phyloP scores from a whole-genome alignment of 2,888 invertebrate genomes.

The Dolomedes plantarius region DNA sequence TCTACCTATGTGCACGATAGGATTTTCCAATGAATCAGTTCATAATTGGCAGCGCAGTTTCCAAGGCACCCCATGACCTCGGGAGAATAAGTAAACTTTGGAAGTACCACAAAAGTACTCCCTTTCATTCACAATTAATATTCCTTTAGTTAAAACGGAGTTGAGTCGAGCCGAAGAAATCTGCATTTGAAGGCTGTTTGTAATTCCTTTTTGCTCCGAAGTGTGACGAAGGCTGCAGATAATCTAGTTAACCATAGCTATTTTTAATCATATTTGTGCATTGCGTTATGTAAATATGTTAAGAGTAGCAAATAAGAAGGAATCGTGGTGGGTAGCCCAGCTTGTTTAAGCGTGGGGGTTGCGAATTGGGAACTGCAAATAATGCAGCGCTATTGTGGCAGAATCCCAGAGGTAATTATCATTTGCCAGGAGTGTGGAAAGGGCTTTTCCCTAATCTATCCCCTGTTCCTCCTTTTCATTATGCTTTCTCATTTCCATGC shows the following conservation, averaged over 20 bases:
- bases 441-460: slow-evolving; percentile 69
- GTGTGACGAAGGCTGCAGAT: slow-evolving; percentile 23
- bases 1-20: too few relatives aligned
- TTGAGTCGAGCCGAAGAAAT: not conserved
- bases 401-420: slow-evolving; percentile 69
- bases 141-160: too few relatives aligned
- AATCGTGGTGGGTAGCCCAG: slow-evolving; percentile 21
- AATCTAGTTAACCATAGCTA: slow-evolving; percentile 60
- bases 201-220: not conserved
- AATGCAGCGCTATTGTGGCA: slow-evolving; percentile 62
- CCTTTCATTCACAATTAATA: too few relatives aligned
- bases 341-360: slow-evolving; percentile 25
- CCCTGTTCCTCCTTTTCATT: slow-evolving; percentile 70
- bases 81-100: too few relatives aligned
- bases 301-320: slow-evolving; percentile 59
- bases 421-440: slow-evolving; percentile 69
- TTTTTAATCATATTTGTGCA: slow-evolving; percentile 68
- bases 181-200: not conserved
- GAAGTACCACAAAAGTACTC: too few relatives aligned
- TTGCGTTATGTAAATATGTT: slow-evolving; percentile 68
- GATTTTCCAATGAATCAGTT: too few relatives aligned
- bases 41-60: too few relatives aligned
- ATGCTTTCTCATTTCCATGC: slow-evolving; percentile 70
- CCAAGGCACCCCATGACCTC: too few relatives aligned
- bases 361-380: slow-evolving; percentile 68